Conservation (phyloP, 1,140 invertebrate genomes). For the Trachelipus rathkii region DNA sequence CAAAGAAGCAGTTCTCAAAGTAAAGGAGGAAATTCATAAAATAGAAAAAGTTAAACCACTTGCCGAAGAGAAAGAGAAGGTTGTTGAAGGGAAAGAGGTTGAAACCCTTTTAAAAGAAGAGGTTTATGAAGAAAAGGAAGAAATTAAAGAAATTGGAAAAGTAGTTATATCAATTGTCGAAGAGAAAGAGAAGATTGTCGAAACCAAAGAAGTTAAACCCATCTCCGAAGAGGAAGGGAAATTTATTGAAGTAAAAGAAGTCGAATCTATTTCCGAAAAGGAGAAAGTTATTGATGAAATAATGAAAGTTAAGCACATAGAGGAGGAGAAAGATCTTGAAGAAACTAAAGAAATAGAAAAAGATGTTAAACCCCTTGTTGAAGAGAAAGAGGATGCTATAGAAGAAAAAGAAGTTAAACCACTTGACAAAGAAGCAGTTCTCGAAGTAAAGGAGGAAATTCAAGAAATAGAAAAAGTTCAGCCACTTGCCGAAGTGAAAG, state of each 20-base stretch:
- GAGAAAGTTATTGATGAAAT: background rate
- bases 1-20: too few relatives aligned
- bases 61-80: background rate
- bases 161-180: background rate
- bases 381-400: slow-evolving; percentile 5
- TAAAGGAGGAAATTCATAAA: background rate
- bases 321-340: background rate
- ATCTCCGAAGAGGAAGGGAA: background rate
- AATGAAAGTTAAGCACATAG: too few relatives aligned
- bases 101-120: background rate
- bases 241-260: background rate
- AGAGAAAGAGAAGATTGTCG: background rate
- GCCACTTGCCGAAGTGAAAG: background rate
- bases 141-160: background rate
- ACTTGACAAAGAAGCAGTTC: background rate
- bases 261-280: background rate
- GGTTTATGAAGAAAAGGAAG: background rate
- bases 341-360: background rate
- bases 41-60: background rate
- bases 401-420: slow-evolving; percentile 12
- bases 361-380: background rate
- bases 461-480: background rate
- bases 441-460: background rate
- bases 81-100: background rate
- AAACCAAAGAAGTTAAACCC: background rate